These are phyloP conservation scores for Eristalis arbustorum DNA, from an alignment of 2,888 invertebrate genomes.

Conservation along the genomic window DNA sequence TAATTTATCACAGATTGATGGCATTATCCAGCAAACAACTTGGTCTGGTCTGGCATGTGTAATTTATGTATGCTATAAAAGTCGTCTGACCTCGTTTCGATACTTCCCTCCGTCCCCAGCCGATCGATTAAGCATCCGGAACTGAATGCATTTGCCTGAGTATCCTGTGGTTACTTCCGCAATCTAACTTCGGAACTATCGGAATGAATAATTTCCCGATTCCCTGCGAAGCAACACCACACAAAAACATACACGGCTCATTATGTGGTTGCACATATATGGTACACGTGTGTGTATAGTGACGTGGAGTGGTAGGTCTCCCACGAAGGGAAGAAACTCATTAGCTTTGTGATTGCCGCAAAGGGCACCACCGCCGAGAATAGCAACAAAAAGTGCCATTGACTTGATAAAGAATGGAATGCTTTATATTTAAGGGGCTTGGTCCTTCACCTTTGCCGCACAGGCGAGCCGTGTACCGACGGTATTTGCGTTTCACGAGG, in stretches of 20 bases:
- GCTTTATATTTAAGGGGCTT: conserved; percentile 8
- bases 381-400: no score
- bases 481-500: neutral
- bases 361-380: neutral
- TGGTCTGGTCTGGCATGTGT: conserved; percentile 9
- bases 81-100: neutral
- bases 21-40: conserved; percentile 7
- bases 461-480: neutral
- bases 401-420: neutral
- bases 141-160: conserved; percentile 36
- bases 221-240: neutral
- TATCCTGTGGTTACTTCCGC: conserved; percentile 39
- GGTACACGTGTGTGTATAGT: neutral
- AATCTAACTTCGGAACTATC: conserved; percentile 14
- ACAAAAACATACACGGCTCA: neutral
- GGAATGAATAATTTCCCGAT: conserved; percentile 6
- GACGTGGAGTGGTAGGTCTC: neutral
- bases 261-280: neutral
- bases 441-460: conserved; percentile 14
- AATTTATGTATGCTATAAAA: conserved; percentile 2
- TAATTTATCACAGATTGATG: conserved; percentile 19
- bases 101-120: neutral
- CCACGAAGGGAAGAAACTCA: neutral
- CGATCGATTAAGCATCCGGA: conserved; percentile 44
- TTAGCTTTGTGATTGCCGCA: conserved; percentile 13